phyloP scores from a whole-genome alignment of 2,888 invertebrate species.

The Hemicrepidius hirtus region DNA sequence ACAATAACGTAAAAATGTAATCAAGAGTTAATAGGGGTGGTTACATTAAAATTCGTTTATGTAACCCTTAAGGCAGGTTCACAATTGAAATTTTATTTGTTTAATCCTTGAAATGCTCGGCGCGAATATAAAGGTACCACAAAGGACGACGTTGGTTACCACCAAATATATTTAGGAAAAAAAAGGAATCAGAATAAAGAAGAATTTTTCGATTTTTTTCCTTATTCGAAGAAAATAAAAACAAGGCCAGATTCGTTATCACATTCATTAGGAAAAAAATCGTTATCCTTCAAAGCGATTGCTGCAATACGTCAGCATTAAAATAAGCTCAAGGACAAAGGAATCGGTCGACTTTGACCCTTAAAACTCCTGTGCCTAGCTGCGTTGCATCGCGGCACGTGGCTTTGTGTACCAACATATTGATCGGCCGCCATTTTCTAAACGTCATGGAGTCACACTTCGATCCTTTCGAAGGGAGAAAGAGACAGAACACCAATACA shows the following conservation, averaged over 20 bases:
- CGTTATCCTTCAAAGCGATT: slow-evolving; percentile 40
- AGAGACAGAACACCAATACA: slow-evolving; percentile 62
- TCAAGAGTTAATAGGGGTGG: too few relatives aligned
- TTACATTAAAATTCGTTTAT: slow-evolving; percentile 2
- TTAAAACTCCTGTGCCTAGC: slow-evolving; percentile 59
- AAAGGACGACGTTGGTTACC: too few relatives aligned
- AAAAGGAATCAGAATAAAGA: too few relatives aligned
- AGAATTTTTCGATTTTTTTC: too few relatives aligned
- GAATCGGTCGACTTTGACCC: slow-evolving; percentile 66
- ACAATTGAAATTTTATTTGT: slow-evolving; percentile 1
- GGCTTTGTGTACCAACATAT: slow-evolving; percentile 65
- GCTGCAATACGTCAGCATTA: slow-evolving; percentile 48
- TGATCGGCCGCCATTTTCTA: slow-evolving; percentile 61
- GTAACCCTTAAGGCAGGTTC: not conserved
- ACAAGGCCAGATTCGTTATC: slow-evolving; percentile 24
- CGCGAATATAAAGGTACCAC: too few relatives aligned
- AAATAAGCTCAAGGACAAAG: slow-evolving; percentile 67
- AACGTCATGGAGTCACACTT: slow-evolving; percentile 41
- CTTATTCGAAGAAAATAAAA: slow-evolving; percentile 1
- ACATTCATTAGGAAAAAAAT: slow-evolving; percentile 38
- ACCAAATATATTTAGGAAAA: too few relatives aligned
- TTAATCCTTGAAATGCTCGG: too few relatives aligned
- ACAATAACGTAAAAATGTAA: not conserved
- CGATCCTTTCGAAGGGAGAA: slow-evolving; percentile 44
- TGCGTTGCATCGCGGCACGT: slow-evolving; percentile 62